phyloP scores from a whole-genome alignment of 2,888 invertebrate species.

The Chrysomela aeneicollis region DNA sequence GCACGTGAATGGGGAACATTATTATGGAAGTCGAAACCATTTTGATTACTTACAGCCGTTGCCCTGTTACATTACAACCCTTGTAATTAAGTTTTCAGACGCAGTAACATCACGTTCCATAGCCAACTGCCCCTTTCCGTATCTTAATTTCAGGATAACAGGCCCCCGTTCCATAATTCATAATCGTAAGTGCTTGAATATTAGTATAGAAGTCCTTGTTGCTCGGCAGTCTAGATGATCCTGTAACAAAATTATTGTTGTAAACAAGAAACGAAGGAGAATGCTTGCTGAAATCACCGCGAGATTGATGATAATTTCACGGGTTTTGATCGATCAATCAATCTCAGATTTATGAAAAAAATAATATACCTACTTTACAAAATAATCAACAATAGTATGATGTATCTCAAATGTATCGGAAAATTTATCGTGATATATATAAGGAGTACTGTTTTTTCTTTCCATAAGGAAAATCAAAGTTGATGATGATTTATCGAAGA shows the following conservation, averaged over 20 bases:
- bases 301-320: background rate
- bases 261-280: background rate
- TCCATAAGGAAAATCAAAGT: no score
- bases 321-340: background rate
- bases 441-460: no score
- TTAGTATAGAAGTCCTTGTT: slow-evolving; percentile 35
- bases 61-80: slow-evolving; percentile 50
- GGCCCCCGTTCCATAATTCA: slow-evolving; percentile 40
- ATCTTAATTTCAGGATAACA: slow-evolving; percentile 46
- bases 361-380: no score
- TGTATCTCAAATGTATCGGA: no score
- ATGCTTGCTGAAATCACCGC: background rate
- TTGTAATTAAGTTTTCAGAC: slow-evolving; percentile 53
- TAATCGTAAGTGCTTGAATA: slow-evolving; percentile 43
- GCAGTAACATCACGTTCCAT: slow-evolving; percentile 49
- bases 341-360: no score
- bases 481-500: no score
- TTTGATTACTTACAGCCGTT: slow-evolving; percentile 53
- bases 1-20: slow-evolving; percentile 32
- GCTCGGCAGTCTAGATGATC: background rate
- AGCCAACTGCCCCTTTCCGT: slow-evolving; percentile 44
- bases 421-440: no score
- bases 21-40: slow-evolving; percentile 46
- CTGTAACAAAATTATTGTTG: background rate
- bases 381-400: no score